Base-by-base conservation (phyloP, 1,140 invertebrate species). In the Brachionus plicatilis region DNA sequence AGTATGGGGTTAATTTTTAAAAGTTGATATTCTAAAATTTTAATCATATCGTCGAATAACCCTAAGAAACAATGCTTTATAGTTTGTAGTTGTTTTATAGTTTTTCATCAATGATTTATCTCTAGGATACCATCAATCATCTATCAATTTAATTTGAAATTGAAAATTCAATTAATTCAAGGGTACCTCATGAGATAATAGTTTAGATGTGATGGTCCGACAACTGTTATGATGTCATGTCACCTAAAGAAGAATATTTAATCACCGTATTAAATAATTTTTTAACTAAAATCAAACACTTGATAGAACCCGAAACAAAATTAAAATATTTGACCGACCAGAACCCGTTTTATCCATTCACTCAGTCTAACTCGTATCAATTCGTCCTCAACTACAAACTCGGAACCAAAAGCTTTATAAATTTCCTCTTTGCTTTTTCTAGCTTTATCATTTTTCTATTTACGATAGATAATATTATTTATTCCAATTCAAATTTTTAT, bases 331-430 rank as follows among this genome's bases (percentile, higher is more conserved):
- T 24, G 27, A 27, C 47, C 5, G 72, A 76, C 9, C 53, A 76
- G 4, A 76, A 76, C 43, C 72, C 72, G 29, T 76, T 50, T 50
- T 76, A 76, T 50, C 72, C 72, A 50, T 76, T 76, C 24, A 47
- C 17, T 27, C 72, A 76, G 53, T 20, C 47, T 11, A 27, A 76
- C 27, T 50, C 72, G 6, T 76, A n/a, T 8, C 27, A 50, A 76
- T 76, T 76, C 29, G 43, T 50, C 14, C 53, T 20, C 20, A 47
- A 76, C 12, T 76, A 76, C 27, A 76, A 12, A 76, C 27, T 76
- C 14, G 7, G 24, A 12, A 4, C 3, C 20, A 76, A 50, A 27
- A 76, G 72, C 20, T 50, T 76, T 27, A 72, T 41, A 72, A 72
- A 72, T 72, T 27, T 76, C 2, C 27, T 50, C 1, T 20, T 76